Evolutionary conservation across 2,888 invertebrate species (phyloP), one percentile per base, ranked within the genome.

Genomic region (Drosophila formosana): DNA sequence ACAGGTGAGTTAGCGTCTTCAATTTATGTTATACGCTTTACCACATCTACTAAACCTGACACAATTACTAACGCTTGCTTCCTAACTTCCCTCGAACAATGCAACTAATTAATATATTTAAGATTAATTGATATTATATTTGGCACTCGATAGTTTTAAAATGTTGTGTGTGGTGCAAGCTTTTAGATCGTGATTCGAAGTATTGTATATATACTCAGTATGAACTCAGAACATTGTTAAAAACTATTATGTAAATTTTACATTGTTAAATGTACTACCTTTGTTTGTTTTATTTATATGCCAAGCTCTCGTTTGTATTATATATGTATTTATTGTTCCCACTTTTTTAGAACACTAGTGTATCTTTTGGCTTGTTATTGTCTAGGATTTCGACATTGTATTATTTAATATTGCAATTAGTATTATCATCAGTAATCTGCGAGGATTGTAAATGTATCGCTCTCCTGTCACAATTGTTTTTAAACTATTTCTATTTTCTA

Each of bases 1-100:
- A 92, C 92, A 58, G 92, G 92, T 92, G 79, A 89, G 91, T 89
- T 72, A 13, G 23, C 3, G 6, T 25, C 3, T 0, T 13, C n/a
- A 37, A 26, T 18, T 25, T 23, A 9, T 46, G 47, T 47, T 49
- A 34, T 34, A 56, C 13, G 28, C 4, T 28, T 56, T 34, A 26
- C 57, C 65, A 76, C 71, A 66, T 53, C 18, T 72, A 70, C 70
- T 72, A 66, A 80, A 62, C 46, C 34, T 49, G 18, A 62, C 78
- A 72, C 53, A 18, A 41, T 61, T 64, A 73, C 65, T 75, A 75
- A 77, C 52, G 87, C 87, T 83, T 83, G 82, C 81, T 83, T 86
- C 51, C 61, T 51, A 62, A 86, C 70, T 66, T 3, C 26, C 46
- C 25, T 25, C 13, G 30, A 56, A 45, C 23, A 47, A 61, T 13